Conservation (phyloP, 2,888 invertebrate genomes). For the Parnassius mnemosyne region DNA sequence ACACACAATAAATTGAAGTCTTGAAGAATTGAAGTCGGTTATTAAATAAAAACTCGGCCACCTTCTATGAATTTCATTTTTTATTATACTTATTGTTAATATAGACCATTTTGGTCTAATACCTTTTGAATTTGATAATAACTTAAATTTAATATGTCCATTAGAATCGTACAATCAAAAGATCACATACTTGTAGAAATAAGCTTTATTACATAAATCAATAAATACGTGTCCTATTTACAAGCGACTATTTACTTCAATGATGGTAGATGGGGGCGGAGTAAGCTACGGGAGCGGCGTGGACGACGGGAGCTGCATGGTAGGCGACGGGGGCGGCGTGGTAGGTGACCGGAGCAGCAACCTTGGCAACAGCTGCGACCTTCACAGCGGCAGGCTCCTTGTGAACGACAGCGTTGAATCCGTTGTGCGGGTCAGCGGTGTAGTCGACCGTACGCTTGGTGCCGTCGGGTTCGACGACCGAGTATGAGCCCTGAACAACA, state of each 20-base stretch:
- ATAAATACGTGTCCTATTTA: slow-evolving; percentile 13
- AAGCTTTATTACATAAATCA: slow-evolving; percentile 6
- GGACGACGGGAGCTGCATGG: slow-evolving; percentile 41
- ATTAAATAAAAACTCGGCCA: too few relatives aligned
- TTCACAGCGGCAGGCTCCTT: slow-evolving; percentile 54
- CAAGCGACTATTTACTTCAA: slow-evolving; percentile 62
- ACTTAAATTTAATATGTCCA: too few relatives aligned
- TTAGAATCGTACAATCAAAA: too few relatives aligned
- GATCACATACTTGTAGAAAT: too few relatives aligned
- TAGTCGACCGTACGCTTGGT: slow-evolving; percentile 79
- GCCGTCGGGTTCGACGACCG: slow-evolving; percentile 78
- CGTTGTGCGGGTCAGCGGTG: slow-evolving; percentile 69
- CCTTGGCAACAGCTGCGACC: slow-evolving; percentile 36
- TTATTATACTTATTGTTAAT: too few relatives aligned
- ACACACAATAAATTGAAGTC: too few relatives aligned
- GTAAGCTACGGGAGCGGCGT: slow-evolving; percentile 46
- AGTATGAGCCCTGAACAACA: slow-evolving; percentile 77
- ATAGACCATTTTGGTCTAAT: too few relatives aligned
- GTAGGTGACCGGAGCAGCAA: slow-evolving; percentile 41
- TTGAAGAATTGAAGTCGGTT: too few relatives aligned
- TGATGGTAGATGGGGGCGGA: slow-evolving; percentile 52
- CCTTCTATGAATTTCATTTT: too few relatives aligned
- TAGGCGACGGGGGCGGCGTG: slow-evolving; percentile 79
- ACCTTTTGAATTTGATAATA: too few relatives aligned
- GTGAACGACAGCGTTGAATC: slow-evolving; percentile 81